These are phyloP conservation scores for Lacerta bilineata DNA, from an alignment of 2,797 vertebrate genomes.

Conservation along the genomic window DNA sequence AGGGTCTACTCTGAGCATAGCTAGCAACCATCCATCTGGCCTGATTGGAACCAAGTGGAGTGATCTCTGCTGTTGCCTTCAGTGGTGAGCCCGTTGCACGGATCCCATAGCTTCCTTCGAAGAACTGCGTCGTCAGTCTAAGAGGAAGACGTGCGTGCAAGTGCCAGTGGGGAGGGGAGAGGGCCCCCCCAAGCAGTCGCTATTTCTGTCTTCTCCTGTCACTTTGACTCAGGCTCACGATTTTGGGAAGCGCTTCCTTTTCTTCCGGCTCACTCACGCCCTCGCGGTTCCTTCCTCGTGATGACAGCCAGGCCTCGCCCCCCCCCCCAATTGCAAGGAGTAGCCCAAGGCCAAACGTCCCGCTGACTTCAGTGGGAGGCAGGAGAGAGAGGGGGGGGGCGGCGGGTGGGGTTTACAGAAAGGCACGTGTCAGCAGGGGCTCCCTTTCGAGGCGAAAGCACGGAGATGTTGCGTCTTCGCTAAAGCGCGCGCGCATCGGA, in stretches of 20 bases:
- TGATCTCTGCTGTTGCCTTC: not conserved
- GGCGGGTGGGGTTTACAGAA: not conserved
- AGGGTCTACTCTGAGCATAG: not conserved
- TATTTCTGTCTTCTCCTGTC: constrained; percentile 13
- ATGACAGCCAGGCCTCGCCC: not conserved
- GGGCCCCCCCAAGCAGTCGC: not conserved
- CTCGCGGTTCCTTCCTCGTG: too few relatives aligned
- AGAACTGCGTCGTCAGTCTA: not conserved
- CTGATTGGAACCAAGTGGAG: not conserved
- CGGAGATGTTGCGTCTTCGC: not conserved
- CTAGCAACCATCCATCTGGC: not conserved
- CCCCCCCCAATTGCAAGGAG: not conserved
- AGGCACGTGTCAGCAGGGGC: not conserved
- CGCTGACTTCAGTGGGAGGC: not conserved
- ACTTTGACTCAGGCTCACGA: not conserved
- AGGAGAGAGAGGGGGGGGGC: not conserved
- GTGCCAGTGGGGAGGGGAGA: not conserved
- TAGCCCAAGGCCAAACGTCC: not conserved
- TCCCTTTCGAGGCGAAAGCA: not conserved
- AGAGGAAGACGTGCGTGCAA: not conserved
- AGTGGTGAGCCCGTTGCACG: not conserved
- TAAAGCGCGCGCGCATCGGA: too few relatives aligned
- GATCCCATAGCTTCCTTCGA: not conserved
- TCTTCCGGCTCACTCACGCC: not conserved
- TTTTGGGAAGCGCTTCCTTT: not conserved